These are phyloP conservation scores for Ispidina picta DNA, from an alignment of 2,797 vertebrate genomes.

Conservation along the genomic window DNA sequence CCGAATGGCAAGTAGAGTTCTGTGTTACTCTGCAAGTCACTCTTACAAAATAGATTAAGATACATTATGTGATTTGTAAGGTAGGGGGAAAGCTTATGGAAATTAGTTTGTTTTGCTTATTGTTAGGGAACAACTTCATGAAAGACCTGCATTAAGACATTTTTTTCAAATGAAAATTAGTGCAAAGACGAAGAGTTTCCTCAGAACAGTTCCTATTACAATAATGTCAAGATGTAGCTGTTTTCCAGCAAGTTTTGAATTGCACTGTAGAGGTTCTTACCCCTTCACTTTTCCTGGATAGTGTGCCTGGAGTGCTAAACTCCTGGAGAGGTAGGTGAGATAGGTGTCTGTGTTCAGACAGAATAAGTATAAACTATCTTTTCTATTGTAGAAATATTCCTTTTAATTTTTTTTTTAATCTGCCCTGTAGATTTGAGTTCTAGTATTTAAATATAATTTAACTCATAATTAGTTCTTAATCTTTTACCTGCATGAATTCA, in stretches of 20 bases:
- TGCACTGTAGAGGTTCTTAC: neutral
- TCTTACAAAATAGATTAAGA: neutral
- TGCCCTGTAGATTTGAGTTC: neutral
- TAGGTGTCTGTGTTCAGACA: neutral
- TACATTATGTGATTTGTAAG: neutral
- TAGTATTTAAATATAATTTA: neutral
- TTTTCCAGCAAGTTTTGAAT: neutral
- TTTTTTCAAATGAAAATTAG: neutral
- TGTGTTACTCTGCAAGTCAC: neutral
- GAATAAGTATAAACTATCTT: neutral
- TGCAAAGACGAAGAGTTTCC: neutral
- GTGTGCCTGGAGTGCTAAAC: neutral
- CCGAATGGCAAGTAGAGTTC: slow-evolving; percentile 82
- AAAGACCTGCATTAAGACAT: neutral
- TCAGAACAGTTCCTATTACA: neutral
- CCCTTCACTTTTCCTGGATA: neutral
- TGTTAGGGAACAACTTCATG: neutral
- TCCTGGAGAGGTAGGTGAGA: neutral
- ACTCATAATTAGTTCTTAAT: neutral
- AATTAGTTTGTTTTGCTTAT: neutral
- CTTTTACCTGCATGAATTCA: neutral
- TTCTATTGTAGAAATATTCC: neutral
- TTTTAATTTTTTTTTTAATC: neutral
- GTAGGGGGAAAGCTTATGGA: neutral
- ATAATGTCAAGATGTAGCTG: neutral